Evolutionary conservation across 2,888 invertebrate genomes (phyloP).

Genomic region (Phaonia tiefii): DNA sequence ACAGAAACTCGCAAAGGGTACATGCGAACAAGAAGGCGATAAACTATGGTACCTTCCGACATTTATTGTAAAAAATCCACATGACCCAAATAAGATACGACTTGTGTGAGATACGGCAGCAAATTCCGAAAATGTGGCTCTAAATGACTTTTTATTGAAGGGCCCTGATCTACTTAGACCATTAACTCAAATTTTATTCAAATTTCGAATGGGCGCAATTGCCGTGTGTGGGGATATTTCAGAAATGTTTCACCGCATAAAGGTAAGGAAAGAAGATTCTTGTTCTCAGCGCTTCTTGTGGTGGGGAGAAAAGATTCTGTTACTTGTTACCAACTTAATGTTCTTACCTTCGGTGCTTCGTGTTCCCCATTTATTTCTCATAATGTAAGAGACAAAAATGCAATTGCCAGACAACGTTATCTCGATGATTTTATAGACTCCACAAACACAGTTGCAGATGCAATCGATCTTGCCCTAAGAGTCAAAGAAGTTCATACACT

Average conservation of each 20-base stretch:
- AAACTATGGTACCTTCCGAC: slow-evolving; percentile 11
- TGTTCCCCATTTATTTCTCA: too few relatives aligned
- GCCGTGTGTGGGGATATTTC: slow-evolving; percentile 11
- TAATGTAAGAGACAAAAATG: too few relatives aligned
- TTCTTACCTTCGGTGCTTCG: too few relatives aligned
- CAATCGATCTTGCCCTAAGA: slow-evolving; percentile 18
- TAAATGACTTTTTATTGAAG: slow-evolving; percentile 53
- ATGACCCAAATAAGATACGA: too few relatives aligned
- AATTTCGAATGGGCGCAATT: slow-evolving; percentile 8
- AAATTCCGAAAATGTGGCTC: slow-evolving; percentile 13
- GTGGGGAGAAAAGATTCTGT: too few relatives aligned
- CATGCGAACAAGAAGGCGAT: slow-evolving; percentile 44
- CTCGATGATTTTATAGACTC: slow-evolving; percentile 28
- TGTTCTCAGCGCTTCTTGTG: too few relatives aligned
- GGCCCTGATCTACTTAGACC: not conserved
- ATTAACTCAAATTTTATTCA: not conserved
- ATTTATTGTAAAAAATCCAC: not conserved
- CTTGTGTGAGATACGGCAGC: slow-evolving; percentile 48
- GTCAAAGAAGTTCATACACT: slow-evolving; percentile 32
- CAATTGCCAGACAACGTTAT: slow-evolving; percentile 5
- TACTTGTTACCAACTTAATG: too few relatives aligned
- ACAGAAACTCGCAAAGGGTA: too few relatives aligned
- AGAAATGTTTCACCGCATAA: slow-evolving; percentile 1
- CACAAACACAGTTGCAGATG: not conserved
- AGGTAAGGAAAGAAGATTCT: not conserved